phyloP scores from a whole-genome alignment of 2,888 invertebrate species.

The Athrips mouffetella region DNA sequence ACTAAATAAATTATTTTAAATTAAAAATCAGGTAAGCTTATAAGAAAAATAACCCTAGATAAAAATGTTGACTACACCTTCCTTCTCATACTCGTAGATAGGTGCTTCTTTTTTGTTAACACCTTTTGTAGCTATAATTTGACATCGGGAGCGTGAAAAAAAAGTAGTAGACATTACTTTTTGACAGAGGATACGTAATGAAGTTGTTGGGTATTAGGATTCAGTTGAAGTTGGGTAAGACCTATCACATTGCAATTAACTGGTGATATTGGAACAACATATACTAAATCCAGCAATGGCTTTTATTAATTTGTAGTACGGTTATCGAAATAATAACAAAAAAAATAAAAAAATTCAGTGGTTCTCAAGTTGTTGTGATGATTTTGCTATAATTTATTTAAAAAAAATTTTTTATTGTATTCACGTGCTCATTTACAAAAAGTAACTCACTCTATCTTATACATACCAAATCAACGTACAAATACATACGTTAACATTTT shows the following conservation, averaged over 20 bases:
- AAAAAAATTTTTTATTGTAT: too few species aligned
- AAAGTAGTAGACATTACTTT: conserved; percentile 73
- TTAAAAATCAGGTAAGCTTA: conserved; percentile 8
- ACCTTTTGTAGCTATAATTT: conserved; percentile 77
- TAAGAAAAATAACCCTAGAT: conserved; percentile 30
- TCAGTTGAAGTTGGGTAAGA: not conserved
- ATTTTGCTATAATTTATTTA: too few species aligned
- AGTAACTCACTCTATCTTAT: too few species aligned
- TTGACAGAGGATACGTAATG: conserved; percentile 78
- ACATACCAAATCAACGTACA: too few species aligned
- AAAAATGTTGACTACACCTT: conserved; percentile 56
- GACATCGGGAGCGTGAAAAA: conserved; percentile 74
- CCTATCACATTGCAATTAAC: not conserved
- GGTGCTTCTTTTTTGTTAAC: conserved; percentile 66
- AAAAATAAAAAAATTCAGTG: too few species aligned
- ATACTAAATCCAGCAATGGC: too few species aligned
- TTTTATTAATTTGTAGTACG: too few species aligned
- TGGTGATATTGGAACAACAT: not conserved
- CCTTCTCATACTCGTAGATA: conserved; percentile 38
- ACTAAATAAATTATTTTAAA: not conserved
- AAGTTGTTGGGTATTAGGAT: conserved; percentile 50
- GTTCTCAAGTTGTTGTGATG: too few species aligned
- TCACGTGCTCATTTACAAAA: too few species aligned
- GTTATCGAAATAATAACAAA: too few species aligned
- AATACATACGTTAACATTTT: too few species aligned